phyloP scores from a whole-genome alignment of 2,113 vertebrate species.

The Actinemys pallida region DNA sequence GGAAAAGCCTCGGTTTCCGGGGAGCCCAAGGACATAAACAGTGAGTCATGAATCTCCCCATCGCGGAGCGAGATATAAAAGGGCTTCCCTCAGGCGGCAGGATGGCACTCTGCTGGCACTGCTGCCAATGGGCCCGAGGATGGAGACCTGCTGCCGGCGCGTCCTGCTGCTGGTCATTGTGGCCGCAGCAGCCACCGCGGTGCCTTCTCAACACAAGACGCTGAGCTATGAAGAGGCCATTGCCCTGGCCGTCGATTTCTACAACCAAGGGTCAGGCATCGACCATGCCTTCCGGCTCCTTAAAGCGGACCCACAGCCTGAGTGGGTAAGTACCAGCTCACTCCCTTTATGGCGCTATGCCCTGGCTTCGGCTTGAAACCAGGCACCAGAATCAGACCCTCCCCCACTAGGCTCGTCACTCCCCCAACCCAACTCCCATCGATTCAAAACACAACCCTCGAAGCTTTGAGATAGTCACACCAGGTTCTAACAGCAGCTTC shows the following conservation, averaged over 20 bases:
- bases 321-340: neutral
- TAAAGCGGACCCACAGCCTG: neutral
- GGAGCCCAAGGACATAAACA: neutral
- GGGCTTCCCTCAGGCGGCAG: neutral
- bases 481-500: neutral
- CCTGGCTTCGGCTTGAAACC: neutral
- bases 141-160: neutral
- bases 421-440: neutral
- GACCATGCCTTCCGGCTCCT: neutral
- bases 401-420: accelerated
- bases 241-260: neutral
- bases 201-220: neutral
- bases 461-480: neutral
- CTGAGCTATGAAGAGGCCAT: neutral
- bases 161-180: neutral
- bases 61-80: neutral
- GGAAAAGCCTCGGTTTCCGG: neutral
- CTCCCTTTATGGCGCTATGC: too few relatives aligned
- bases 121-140: neutral
- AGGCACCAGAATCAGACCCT: neutral
- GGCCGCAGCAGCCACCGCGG: neutral
- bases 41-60: neutral
- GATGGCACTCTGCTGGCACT: neutral
- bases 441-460: neutral
- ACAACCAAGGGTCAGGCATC: neutral